Conservation (phyloP, 2,113 vertebrate species). For the Galbula dea region DNA sequence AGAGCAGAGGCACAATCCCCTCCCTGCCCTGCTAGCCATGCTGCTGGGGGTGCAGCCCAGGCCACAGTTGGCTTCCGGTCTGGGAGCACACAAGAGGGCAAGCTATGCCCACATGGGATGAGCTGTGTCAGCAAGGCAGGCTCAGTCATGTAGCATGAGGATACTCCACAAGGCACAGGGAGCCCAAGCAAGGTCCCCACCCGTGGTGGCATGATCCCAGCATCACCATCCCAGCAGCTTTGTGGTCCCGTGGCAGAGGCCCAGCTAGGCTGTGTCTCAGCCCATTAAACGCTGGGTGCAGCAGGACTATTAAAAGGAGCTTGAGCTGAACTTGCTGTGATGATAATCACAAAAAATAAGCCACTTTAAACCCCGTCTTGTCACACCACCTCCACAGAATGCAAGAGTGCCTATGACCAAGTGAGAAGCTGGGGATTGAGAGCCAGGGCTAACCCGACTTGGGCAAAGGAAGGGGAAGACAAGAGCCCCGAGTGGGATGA, state of each 20-base stretch:
- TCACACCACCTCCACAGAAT: neutral
- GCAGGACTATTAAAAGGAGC: neutral
- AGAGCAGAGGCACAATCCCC: neutral
- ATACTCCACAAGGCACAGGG: neutral
- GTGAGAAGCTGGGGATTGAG: rapidly evolving
- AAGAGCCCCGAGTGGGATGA: neutral
- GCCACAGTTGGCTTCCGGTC: neutral
- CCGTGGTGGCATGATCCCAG: rapidly evolving
- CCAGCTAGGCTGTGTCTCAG: rapidly evolving
- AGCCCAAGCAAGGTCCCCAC: neutral
- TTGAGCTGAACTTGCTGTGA: neutral
- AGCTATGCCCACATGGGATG: neutral
- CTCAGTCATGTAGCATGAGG: rapidly evolving
- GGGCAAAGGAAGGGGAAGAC: neutral
- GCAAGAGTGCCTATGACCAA: rapidly evolving
- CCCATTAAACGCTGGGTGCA: neutral
- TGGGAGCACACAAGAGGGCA: neutral
- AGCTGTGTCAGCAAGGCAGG: neutral
- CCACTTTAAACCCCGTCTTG: neutral
- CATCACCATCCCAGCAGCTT: neutral
- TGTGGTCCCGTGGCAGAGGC: neutral
- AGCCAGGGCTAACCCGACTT: neutral
- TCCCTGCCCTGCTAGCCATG: neutral
- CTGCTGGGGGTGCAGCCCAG: neutral
- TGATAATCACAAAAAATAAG: neutral